phyloP scores from a whole-genome alignment of 1,140 invertebrate species.

The Drosophila bifasciata region DNA sequence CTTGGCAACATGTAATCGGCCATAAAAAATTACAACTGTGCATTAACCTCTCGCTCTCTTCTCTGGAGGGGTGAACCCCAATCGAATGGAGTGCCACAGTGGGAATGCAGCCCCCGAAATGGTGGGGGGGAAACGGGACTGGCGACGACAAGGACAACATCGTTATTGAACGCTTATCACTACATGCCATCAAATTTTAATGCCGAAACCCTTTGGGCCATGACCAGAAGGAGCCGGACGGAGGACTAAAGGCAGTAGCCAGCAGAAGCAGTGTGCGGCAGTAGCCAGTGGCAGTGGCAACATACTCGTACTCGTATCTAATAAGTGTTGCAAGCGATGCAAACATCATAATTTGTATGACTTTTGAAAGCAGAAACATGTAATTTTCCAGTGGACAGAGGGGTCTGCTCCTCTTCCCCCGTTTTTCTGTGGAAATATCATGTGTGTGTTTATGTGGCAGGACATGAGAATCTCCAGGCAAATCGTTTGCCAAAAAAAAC shows the following conservation, averaged over 20 bases:
- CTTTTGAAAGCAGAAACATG: slow-evolving; percentile 81
- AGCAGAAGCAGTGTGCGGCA: slow-evolving; percentile 5
- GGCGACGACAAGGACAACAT: slow-evolving; percentile 59
- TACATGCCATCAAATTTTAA: slow-evolving; percentile 82
- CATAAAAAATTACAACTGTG: slow-evolving; percentile 81
- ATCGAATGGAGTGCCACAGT: slow-evolving; percentile 48
- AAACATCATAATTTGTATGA: slow-evolving; percentile 83
- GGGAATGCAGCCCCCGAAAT: slow-evolving; percentile 8
- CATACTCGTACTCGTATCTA: slow-evolving; percentile 41
- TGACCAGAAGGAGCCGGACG: too few relatives aligned
- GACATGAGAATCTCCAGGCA: slow-evolving; percentile 33
- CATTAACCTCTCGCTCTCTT: slow-evolving; percentile 66
- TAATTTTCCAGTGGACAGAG: slow-evolving; percentile 68
- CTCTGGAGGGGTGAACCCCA: slow-evolving; percentile 21
- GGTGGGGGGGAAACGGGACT: slow-evolving; percentile 14
- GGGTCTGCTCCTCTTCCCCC: too few relatives aligned
- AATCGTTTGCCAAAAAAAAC: slow-evolving; percentile 71
- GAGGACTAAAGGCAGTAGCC: too few relatives aligned
- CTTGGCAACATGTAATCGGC: slow-evolving; percentile 78
- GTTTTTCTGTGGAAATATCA: too few relatives aligned
- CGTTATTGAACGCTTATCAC: slow-evolving; percentile 78
- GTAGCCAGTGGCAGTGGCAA: too few relatives aligned
- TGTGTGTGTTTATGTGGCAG: too few relatives aligned
- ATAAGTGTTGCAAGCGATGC: slow-evolving; percentile 81
- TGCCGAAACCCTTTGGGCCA: slow-evolving; percentile 72